Evolutionary conservation across 2,888 invertebrate species (phyloP).

Genomic region (Idaea straminata): DNA sequence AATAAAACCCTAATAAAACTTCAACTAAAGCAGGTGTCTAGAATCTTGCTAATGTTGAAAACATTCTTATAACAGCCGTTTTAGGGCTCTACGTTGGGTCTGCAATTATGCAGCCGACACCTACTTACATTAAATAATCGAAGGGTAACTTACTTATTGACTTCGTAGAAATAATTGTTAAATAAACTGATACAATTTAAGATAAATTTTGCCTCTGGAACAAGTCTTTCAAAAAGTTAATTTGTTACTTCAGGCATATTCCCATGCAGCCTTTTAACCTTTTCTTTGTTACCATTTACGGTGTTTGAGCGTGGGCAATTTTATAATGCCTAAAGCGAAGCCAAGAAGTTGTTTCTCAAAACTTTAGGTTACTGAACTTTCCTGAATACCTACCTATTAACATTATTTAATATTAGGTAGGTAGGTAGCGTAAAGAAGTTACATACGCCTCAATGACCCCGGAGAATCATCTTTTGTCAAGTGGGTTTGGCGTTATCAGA

Average conservation of each 20-base stretch:
- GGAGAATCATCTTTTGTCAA: slow-evolving; percentile 30
- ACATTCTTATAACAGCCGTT: no score
- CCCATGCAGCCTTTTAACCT: background rate
- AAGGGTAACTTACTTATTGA: background rate
- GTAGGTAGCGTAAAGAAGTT: slow-evolving; percentile 21
- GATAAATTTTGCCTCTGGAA: background rate
- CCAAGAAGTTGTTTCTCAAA: background rate
- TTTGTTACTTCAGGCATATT: slow-evolving; percentile 1
- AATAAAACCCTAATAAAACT: no score
- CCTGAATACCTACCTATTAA: slow-evolving; percentile 6
- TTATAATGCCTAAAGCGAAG: background rate
- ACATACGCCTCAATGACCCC: slow-evolving; percentile 28
- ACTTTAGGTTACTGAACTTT: background rate
- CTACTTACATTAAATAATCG: background rate
- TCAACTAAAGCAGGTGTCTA: no score
- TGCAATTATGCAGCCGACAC: no score
- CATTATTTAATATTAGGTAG: background rate
- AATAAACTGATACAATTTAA: background rate
- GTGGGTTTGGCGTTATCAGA: slow-evolving; percentile 21
- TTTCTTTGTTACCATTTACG: background rate
- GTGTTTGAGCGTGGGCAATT: background rate
- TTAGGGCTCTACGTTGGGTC: no score
- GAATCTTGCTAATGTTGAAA: no score
- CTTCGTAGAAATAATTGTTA: background rate
- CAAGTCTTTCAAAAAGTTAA: background rate